Evolutionary conservation across 2,888 invertebrate species (phyloP), one percentile per base, ranked within the genome.

Genomic region (Nowickia ferox): DNA sequence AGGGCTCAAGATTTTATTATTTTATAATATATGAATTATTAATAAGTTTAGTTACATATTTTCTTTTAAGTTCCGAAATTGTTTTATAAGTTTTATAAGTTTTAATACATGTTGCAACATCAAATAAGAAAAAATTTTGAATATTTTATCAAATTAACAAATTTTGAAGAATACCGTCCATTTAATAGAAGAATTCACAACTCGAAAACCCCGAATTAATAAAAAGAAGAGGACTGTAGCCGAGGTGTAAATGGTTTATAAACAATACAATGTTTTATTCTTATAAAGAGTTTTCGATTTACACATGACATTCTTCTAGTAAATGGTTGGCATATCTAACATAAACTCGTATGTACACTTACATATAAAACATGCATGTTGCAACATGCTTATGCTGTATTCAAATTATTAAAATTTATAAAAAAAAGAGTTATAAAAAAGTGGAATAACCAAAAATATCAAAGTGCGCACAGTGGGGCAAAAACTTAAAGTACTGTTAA

Each of bases 371-470:
- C 81, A 88, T 89, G 87, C 88, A 87, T 87, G 91, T 90, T 90
- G 90, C 90, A 91, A 90, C 91, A 91, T 90, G 91, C 91, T 89
- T 87, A 87, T 11, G 19, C 30, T 30, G 80, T 84, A 83, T 75
- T 86, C 4, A 22, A 72, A 61, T 69, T 46, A 42, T 48, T 17
- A 78, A 87, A 77, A 87, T 86, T 84, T 74, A 87, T 57, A 42
- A 63, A 6, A 51, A 71, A 40, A 48, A 44, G n/a, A 61, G 0
- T 30, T 51, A 86, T 22, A 38, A 68, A 38, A 68, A 44, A 48
- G 9, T 53, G 15, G 17, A 75, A 30, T 65, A 4, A 74, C 46
- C 8, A 30, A 69, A 55, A 48, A 61, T 38, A 46, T 75, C 13
- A 71, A 10, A 72, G 76, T 76, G 83, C 77, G 74, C 77, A 84